These are phyloP conservation scores for Hippocampus guttulatus DNA, from an alignment of 2,113 vertebrate genomes.

Conservation along the genomic window DNA sequence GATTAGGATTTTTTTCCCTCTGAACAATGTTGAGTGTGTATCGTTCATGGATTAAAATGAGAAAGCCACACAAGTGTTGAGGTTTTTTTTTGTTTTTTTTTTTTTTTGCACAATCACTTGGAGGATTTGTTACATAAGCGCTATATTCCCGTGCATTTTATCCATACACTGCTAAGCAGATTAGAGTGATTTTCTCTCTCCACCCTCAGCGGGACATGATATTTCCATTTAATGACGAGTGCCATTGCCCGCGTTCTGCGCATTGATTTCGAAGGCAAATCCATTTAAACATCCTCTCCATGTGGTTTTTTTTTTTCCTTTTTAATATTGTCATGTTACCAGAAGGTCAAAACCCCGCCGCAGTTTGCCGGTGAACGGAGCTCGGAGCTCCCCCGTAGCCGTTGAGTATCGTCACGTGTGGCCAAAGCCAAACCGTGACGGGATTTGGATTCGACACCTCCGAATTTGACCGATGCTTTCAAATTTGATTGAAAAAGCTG, in stretches of 20 bases:
- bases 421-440: too few species aligned
- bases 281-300: neutral
- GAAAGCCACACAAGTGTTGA: conserved; percentile 42
- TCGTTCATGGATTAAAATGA: conserved; percentile 50
- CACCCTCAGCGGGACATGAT: conserved; percentile 53
- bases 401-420: too few species aligned
- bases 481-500: too few species aligned
- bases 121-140: conserved; percentile 67
- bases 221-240: conserved; percentile 56
- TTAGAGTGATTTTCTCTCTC: conserved; percentile 57
- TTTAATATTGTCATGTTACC: neutral
- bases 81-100: conserved; percentile 46
- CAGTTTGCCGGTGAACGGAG: too few species aligned
- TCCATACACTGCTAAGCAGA: conserved; percentile 60
- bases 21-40: conserved; percentile 10
- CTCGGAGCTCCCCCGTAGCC: too few species aligned
- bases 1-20: conserved; percentile 7
- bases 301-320: neutral
- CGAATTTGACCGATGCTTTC: neutral
- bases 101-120: conserved; percentile 55
- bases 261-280: neutral
- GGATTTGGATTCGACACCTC: neutral
- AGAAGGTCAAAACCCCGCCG: too few species aligned
- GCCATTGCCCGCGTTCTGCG: neutral
- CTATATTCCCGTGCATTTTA: conserved; percentile 48